These are phyloP conservation scores for Stichopus chloronotus DNA, from an alignment of 35 echinoderm and acorn worm species.

Conservation along the genomic window DNA sequence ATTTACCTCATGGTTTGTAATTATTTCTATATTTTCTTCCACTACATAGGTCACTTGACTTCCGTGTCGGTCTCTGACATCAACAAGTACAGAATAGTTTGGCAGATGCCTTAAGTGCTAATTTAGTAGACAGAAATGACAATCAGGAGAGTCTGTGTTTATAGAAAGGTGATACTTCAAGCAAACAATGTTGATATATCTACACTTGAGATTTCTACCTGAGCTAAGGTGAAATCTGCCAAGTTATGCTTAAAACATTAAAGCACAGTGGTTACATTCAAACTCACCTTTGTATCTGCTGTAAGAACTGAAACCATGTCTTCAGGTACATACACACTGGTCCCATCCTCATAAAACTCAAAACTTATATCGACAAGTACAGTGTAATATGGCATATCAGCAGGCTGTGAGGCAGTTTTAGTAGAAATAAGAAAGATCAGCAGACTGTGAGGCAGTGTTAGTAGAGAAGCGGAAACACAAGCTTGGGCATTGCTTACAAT, in stretches of 20 bases:
- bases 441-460: not conserved
- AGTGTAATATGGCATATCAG: slow-evolving; percentile 44
- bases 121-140: slow-evolving; percentile 30
- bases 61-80: slow-evolving; percentile 64
- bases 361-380: slow-evolving; percentile 52
- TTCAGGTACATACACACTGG: slow-evolving; percentile 32
- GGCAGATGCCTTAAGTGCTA: slow-evolving; percentile 76
- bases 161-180: slow-evolving; percentile 1
- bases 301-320: slow-evolving; percentile 20
- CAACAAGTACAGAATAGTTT: slow-evolving; percentile 83
- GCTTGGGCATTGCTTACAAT: not conserved
- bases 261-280: not conserved
- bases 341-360: slow-evolving; percentile 48
- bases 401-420: slow-evolving; percentile 33
- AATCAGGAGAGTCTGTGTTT: not conserved
- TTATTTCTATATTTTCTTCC: slow-evolving; percentile 84
- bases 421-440: not conserved
- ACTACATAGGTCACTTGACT: slow-evolving; percentile 73
- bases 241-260: too few species aligned
- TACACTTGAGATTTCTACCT: not conserved
- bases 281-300: slow-evolving; percentile 38
- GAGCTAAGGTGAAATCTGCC: too few species aligned
- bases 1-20: slow-evolving; percentile 71
- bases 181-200: not conserved
- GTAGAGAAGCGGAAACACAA: not conserved